Evolutionary conservation across 2,888 invertebrate species (phyloP).

Genomic region (Thera britannica): DNA sequence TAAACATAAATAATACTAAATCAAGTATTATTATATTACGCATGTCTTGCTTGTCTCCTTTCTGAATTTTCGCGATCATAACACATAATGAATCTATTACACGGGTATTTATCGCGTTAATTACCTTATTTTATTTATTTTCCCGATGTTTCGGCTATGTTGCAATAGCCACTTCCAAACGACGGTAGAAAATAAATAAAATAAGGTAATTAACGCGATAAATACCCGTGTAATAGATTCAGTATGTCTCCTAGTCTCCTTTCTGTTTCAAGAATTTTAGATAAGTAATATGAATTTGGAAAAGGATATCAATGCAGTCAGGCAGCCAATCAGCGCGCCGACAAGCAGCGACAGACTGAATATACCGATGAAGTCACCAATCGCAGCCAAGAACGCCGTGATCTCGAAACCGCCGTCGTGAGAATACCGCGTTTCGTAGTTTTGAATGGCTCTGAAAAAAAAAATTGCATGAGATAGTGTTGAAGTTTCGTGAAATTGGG

Average conservation of each 20-base stretch:
- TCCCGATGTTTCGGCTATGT: no score
- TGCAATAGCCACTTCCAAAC: no score
- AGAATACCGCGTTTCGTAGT: conserved; percentile 93
- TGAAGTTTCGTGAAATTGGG: background rate
- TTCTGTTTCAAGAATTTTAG: background rate
- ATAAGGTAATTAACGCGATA: no score
- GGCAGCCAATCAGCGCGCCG: conserved; percentile 96
- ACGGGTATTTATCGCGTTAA: no score
- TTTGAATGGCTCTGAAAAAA: conserved; percentile 90
- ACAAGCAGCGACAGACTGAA: conserved; percentile 96
- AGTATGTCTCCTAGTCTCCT: background rate
- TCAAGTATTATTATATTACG: no score
- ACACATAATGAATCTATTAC: no score
- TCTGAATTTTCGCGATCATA: no score
- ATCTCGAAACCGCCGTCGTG: conserved; percentile 94
- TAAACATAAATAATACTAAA: no score
- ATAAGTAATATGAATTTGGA: conserved; percentile 36
- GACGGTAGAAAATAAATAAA: no score
- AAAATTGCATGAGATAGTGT: background rate
- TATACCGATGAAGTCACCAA: conserved; percentile 96
- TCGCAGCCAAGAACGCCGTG: conserved; percentile 93
- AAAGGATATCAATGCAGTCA: conserved; percentile 97
- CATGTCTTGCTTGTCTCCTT: no score
- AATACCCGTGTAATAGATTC: no score
- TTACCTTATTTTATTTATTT: no score